Evolutionary conservation across 1,140 invertebrate species (phyloP).

Genomic region (Drosophila sproati): DNA sequence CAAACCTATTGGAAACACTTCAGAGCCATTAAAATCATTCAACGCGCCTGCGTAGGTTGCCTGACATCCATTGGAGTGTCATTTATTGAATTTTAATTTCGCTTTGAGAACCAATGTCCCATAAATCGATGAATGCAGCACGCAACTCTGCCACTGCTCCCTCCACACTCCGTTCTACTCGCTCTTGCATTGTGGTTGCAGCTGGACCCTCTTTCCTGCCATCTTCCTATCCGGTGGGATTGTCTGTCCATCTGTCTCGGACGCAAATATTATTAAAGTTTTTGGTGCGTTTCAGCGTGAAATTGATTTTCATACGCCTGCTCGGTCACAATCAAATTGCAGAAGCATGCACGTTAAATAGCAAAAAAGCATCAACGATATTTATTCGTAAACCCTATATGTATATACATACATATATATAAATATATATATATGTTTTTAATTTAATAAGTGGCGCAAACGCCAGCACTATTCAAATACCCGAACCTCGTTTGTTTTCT

Average conservation of each 20-base stretch:
- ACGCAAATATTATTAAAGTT: constrained; percentile 82
- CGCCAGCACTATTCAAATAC: constrained; percentile 69
- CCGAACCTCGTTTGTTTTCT: constrained; percentile 37
- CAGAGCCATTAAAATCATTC: constrained; percentile 50
- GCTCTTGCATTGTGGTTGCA: constrained; percentile 14
- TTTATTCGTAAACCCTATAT: constrained; percentile 37
- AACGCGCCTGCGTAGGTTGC: constrained; percentile 53
- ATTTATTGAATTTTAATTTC: constrained; percentile 72
- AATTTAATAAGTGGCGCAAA: constrained; percentile 78
- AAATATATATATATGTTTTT: constrained; percentile 57
- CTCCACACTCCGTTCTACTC: constrained; percentile 13
- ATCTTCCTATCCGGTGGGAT: constrained; percentile 32
- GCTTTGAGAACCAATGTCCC: constrained; percentile 57
- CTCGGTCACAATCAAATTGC: constrained; percentile 81
- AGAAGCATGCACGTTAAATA: constrained; percentile 81
- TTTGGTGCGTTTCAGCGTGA: constrained; percentile 82
- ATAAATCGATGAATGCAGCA: constrained; percentile 61
- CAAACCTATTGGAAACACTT: constrained; percentile 33
- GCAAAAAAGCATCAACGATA: constrained; percentile 57
- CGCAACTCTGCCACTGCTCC: constrained; percentile 18
- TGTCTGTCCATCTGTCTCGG: constrained; percentile 48
- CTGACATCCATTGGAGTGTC: constrained; percentile 56
- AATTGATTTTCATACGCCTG: constrained; percentile 83
- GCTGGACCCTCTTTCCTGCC: constrained; percentile 23
- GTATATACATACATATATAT: constrained; percentile 2